Base-by-base conservation (phyloP, 2,113 vertebrate genomes). In the Larimichthys polyactis region DNA sequence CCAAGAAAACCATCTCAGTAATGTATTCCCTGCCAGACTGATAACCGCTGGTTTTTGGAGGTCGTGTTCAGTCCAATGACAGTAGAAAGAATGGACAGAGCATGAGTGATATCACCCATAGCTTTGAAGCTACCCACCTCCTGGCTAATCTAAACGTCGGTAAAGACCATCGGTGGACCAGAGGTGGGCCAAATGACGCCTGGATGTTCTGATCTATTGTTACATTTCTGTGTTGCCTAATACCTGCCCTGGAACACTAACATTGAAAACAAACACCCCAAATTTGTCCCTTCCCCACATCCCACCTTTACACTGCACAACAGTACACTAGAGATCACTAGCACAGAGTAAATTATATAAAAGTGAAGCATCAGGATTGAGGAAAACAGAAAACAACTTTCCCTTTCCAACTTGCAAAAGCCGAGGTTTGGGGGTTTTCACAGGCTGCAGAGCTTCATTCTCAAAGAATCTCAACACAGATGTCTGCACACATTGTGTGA, bases 391-490 rank as follows among this genome's bases (percentile, higher is more conserved):
- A 66, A 66, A 36, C 22, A 71, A 10, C 22, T 20, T 29, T 44
- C 17, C 15, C 5, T 52, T 64, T 58, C 43, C 12, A 58, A 51
- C 43, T 16, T 16, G 1, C 71, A 57, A 62, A 49, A 76, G 17
- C 40, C 22, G 29, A 24, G 43, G 1, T 43, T 14, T 65, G 59
- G 3, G 49, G 19, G 9, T 59, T 59, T 44, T 70, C 29, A 48
- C 8, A 40, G 44, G 2, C 24, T 60, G 52, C 22, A 58, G 49
- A 74, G 29, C 67, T 48, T 71, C 46, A 19, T 27, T 40, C 57
- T 70, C 3, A 81, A 29, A 67, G 54, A 66, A 29, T 27, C 62
- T 68, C 57, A 49, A 63, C 58, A 64, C 32, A 4, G 11, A 62
- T 51, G 59, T 44, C 48, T 29, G 6, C 4, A 1, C 24, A 58